A percentile compares a stretch with the other conserved stretches of the same genome.
phyloP scores from a whole-genome alignment of 2,113 vertebrate genomes.

The Tachuris rubrigastra region DNA sequence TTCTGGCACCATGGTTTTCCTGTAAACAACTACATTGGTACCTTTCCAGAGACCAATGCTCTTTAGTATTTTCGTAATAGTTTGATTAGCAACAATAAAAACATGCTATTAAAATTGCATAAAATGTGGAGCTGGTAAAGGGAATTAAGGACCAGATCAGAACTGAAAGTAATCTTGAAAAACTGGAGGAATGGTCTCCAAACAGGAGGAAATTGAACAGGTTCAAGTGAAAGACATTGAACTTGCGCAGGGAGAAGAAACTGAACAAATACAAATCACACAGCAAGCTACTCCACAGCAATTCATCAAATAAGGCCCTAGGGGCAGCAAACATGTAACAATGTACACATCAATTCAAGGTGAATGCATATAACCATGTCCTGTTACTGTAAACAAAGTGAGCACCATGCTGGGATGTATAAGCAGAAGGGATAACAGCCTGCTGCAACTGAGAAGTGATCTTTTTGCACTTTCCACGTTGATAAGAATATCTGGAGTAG shows the following conservation, averaged over 20 bases:
- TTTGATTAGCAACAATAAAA: neutral
- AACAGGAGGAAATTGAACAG: neutral
- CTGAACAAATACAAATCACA: neutral
- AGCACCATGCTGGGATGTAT: neutral
- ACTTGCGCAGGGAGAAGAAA: neutral
- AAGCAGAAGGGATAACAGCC: neutral
- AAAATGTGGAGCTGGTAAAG: neutral
- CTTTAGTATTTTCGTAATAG: neutral
- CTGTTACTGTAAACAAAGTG: neutral
- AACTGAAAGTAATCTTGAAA: neutral
- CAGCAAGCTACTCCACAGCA: neutral
- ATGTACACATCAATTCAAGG: neutral
- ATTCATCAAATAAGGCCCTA: neutral
- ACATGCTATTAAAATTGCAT: neutral
- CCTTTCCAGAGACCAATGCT: neutral
- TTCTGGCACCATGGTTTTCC: neutral
- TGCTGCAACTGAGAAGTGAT: neutral
- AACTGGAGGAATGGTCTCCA: neutral
- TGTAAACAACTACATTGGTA: neutral
- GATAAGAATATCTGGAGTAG: neutral
- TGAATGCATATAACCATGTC: neutral
- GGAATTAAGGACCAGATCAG: neutral
- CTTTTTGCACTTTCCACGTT: neutral
- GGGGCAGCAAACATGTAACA: neutral
- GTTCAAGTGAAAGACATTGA: neutral